Percentiles rank a stretch among this genome's conserved stretches.
phyloP scores from a whole-genome alignment of 2,113 vertebrate species.

The Pelusios castaneus region DNA sequence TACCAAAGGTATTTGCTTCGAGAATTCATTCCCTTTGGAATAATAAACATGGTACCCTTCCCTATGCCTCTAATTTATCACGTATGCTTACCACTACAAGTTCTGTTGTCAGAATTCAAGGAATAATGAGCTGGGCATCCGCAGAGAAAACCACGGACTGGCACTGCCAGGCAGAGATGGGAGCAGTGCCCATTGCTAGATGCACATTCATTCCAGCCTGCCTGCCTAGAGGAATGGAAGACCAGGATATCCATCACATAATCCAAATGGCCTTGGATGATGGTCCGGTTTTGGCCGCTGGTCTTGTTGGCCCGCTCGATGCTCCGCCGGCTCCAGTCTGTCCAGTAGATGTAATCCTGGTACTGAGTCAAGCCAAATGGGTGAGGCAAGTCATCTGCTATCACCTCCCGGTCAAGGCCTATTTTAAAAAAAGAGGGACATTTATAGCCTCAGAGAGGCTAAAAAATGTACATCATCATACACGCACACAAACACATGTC shows the following conservation, averaged over 20 bases:
- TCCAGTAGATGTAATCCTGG: slow-evolving; percentile 99
- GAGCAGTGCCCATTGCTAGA: slow-evolving; percentile 96
- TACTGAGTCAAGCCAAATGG: slow-evolving; percentile 97
- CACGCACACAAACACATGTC: neutral
- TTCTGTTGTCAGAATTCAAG: slow-evolving; percentile 95
- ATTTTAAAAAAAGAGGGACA: slow-evolving; percentile 46
- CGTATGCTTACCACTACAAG: slow-evolving; percentile 88
- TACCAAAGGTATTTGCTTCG: neutral
- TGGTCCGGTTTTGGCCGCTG: slow-evolving; percentile 94
- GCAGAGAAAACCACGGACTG: slow-evolving; percentile 89
- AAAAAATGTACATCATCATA: neutral
- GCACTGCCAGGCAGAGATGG: slow-evolving; percentile 94
- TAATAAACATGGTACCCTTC: neutral
- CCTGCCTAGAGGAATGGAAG: slow-evolving; percentile 95
- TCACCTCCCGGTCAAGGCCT: slow-evolving; percentile 94
- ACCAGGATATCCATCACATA: slow-evolving; percentile 99
- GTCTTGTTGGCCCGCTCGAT: slow-evolving; percentile 98
- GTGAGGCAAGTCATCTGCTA: slow-evolving; percentile 95
- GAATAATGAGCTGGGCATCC: slow-evolving; percentile 97
- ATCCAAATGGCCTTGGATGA: slow-evolving; percentile 96
- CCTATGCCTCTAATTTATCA: neutral
- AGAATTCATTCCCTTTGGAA: neutral
- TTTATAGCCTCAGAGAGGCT: neutral
- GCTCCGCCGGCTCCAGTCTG: slow-evolving; percentile 97
- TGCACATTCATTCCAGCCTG: slow-evolving; percentile 95